A percentile compares a stretch with the other conserved stretches of the same genome.
These are phyloP conservation scores for human DNA, from an alignment of 2,113 vertebrate species.

Conservation along the genomic window GRCh38 chr2:206876001-206876500, in stretches of 20 bases:
- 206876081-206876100: background rate
- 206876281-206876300: background rate
- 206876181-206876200: background rate
- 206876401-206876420: background rate
- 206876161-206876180: background rate
- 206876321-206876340: conserved; percentile 7
- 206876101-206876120: background rate
- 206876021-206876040: background rate
- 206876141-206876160: background rate
- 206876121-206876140: background rate
- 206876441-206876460: background rate
- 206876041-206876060: background rate
- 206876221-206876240: background rate
- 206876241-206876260: background rate
- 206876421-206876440: background rate
- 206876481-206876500: conserved; percentile 35
- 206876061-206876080: background rate
- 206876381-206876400: background rate
- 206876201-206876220: background rate
- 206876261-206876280: conserved; percentile 33
- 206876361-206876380: background rate
- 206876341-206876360: background rate
- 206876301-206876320: conserved; percentile 24
- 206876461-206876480: background rate
- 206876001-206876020: background rate